Conservation (phyloP, 2,797 vertebrate species). For the Todus mexicanus region DNA sequence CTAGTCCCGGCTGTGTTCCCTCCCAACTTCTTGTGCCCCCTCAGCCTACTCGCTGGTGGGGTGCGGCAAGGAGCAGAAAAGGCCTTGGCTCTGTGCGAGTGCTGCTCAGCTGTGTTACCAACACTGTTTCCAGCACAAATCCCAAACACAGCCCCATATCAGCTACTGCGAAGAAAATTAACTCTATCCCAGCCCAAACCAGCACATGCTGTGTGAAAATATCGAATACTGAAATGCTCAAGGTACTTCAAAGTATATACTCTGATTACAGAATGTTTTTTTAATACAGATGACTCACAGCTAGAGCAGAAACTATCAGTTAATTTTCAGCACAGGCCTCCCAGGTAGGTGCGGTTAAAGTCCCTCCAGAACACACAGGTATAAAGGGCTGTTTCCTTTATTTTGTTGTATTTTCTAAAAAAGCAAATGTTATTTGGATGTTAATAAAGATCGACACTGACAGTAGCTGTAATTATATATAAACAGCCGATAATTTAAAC, state of each 20-base stretch:
- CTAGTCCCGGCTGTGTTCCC: neutral
- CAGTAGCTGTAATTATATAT: constrained; percentile 20
- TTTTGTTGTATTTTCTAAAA: neutral
- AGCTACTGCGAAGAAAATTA: neutral
- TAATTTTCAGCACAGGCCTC: neutral
- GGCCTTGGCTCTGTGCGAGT: neutral
- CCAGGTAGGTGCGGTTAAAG: neutral
- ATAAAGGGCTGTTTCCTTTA: neutral
- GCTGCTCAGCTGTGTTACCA: neutral
- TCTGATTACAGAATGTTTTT: neutral
- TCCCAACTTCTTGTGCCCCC: neutral
- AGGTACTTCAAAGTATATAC: neutral
- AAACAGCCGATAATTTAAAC: constrained; percentile 59
- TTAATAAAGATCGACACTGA: constrained; percentile 20
- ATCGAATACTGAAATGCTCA: neutral
- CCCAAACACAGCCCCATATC: too few relatives aligned
- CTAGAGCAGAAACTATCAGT: neutral
- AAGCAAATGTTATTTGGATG: neutral
- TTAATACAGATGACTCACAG: neutral
- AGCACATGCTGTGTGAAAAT: neutral
- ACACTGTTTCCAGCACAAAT: neutral
- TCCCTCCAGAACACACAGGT: too few relatives aligned
- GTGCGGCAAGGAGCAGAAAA: neutral
- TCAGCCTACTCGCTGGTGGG: neutral
- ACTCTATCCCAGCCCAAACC: neutral